Percentiles rank a stretch among this genome's conserved stretches.
Conservation (phyloP, 1,140 invertebrate species). For the Philaenus spumarius region DNA sequence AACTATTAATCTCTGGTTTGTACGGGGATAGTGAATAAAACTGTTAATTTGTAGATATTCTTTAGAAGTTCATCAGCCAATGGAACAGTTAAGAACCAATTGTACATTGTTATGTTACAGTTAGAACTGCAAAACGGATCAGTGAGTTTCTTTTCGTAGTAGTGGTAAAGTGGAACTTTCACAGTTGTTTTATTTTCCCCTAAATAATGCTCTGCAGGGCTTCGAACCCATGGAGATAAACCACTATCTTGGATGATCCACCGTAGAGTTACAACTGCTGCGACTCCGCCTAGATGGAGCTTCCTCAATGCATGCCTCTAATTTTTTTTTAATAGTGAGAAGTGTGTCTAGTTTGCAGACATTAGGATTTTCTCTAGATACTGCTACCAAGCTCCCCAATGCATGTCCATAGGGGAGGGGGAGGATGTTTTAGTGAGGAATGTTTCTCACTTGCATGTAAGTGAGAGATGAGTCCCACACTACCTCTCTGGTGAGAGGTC, state of each 20-base stretch:
- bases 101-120: background rate
- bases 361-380: no score
- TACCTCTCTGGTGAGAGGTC: no score
- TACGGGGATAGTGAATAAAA: background rate
- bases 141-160: background rate
- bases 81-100: background rate
- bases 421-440: no score
- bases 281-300: no score
- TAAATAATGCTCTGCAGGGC: background rate
- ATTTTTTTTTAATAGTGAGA: background rate
- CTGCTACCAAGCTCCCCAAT: no score
- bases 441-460: no score
- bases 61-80: background rate
- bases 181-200: background rate
- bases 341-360: background rate
- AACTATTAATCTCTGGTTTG: background rate
- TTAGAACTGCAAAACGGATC: background rate
- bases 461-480: no score
- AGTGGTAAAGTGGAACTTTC: background rate
- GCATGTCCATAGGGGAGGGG: no score
- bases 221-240: no score
- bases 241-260: no score
- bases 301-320: no score
- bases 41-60: background rate
- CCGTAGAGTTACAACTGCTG: no score